Base-by-base conservation (phyloP, 1,140 invertebrate species). In the Papilio glaucus region DNA sequence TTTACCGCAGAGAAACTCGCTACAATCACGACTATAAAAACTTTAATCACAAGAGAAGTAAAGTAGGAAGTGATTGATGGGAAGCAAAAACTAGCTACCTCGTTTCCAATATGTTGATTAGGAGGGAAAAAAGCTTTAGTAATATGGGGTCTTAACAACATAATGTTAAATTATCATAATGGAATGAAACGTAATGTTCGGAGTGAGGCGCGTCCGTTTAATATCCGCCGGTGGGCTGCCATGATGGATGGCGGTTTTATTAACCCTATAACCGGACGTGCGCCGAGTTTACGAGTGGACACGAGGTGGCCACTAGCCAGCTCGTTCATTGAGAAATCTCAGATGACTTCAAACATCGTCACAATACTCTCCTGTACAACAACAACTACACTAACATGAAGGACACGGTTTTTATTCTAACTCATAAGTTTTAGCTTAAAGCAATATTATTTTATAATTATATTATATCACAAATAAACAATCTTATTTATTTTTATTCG, bases 181-280 rank as follows among this genome's bases (percentile, higher is more conserved):
- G 80, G 80, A 75, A 85, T 83, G 81, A 87, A 82, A 84, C 84
- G 81, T 81, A 81, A 81, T 79, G 83, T 78, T 79, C 77, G 49
- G 73, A 84, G 78, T 77, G 78, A 88, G 86, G 83, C 87, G 88
- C 89, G 87, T 90, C 89, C 85, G 86, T 88, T 88, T 87, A 85
- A 88, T 89, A 89, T 89, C 86, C 87, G 85, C 81, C 80, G 87
- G 84, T 85, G 82, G 83, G 72, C 84, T 78, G 77, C 73, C 77
- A 79, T 88, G 86, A 88, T 89, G 78, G 84, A 88, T 87, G 85
- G 80, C 76, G 76, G 80, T 86, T 88, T 87, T 86, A 91, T 91
- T 89, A 84, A 82, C 79, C 82, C 80, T 81, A 78, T 74, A 74
- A 76, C 78, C 76, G 80, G 79, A 79, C 78, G 79, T 81, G 83